Evolutionary conservation across 2,797 vertebrate genomes (phyloP).

Genomic region (Momotus momota): DNA sequence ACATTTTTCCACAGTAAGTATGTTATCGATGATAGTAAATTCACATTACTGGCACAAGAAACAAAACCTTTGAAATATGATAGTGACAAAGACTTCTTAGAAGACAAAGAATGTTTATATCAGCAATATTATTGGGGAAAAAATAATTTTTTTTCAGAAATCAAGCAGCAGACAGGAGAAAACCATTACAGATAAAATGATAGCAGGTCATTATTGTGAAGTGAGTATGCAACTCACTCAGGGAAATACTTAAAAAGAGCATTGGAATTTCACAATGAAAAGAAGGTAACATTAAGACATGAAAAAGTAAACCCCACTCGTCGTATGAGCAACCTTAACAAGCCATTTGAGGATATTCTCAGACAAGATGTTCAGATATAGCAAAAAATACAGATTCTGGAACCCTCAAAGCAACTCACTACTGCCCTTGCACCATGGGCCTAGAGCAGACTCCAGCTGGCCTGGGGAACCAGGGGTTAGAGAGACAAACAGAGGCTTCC

Average conservation of each 20-base stretch:
- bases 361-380: not conserved
- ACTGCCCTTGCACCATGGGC: rapidly evolving
- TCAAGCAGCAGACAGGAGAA: not conserved
- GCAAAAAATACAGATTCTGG: not conserved
- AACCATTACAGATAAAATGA: not conserved
- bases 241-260: not conserved
- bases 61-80: not conserved
- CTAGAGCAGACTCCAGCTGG: not conserved
- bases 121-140: not conserved
- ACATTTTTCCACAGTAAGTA: not conserved
- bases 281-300: not conserved
- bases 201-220: not conserved
- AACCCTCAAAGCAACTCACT: not conserved
- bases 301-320: not conserved
- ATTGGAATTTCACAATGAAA: not conserved
- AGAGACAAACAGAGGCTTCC: not conserved
- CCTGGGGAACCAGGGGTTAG: not conserved
- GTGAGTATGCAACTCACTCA: not conserved
- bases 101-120: not conserved
- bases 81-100: not conserved
- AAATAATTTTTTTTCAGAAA: not conserved
- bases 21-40: not conserved
- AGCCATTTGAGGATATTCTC: not conserved
- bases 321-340: not conserved
- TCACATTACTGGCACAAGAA: not conserved